phyloP scores from a whole-genome alignment of 2,888 invertebrate species.

The Metallyticus violacea region DNA sequence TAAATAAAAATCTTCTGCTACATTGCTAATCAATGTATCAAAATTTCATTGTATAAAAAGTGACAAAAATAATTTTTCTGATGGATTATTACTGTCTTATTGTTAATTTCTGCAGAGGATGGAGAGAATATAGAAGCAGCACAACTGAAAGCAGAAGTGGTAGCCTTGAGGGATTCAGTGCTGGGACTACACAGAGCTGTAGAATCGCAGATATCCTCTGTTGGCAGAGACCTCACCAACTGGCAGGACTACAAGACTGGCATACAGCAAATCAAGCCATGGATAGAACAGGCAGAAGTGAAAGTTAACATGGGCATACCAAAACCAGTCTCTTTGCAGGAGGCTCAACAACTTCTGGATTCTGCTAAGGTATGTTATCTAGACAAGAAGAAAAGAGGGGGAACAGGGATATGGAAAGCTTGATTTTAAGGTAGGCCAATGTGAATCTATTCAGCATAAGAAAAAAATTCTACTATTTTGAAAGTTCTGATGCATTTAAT shows the following conservation, averaged over 20 bases:
- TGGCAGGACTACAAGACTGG: conserved; percentile 83
- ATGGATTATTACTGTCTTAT: no score
- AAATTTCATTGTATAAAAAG: no score
- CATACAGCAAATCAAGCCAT: conserved; percentile 77
- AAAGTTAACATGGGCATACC: conserved; percentile 67
- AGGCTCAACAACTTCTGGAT: conserved; percentile 75
- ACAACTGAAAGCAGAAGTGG: conserved; percentile 71
- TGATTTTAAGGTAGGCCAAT: no score
- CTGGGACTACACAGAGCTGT: conserved; percentile 72
- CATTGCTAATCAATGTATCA: no score
- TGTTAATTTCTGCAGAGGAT: conserved; percentile 54
- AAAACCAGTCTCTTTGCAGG: conserved; percentile 74
- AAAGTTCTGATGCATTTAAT: no score
- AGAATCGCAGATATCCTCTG: conserved; percentile 70
- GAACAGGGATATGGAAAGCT: no score
- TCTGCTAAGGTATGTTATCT: conserved; percentile 53
- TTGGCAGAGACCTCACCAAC: conserved; percentile 74
- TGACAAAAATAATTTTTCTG: no score
- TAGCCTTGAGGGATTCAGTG: conserved; percentile 70
- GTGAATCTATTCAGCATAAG: no score
- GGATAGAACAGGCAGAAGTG: conserved; percentile 85
- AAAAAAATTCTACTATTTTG: no score
- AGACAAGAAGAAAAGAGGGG: no score
- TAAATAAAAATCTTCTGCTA: no score
- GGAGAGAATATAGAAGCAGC: conserved; percentile 69